Percentiles rank a stretch among this genome's conserved stretches.
Evolutionary conservation across 2,113 vertebrate genomes (phyloP).

Genomic region (Chloropsis hardwickii): DNA sequence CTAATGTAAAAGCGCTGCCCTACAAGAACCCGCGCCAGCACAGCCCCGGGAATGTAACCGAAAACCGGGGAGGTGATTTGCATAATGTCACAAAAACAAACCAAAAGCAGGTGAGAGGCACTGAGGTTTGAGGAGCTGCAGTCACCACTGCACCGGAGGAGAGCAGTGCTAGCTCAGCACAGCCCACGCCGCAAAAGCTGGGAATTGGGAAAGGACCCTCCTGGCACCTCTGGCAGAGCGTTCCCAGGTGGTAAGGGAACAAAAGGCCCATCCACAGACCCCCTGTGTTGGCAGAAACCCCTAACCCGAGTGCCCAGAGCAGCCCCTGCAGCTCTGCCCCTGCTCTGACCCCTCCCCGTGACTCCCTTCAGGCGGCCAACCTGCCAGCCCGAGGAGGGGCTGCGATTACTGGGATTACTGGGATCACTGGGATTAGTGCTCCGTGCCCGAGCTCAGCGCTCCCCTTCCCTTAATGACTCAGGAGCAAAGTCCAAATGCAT

Average conservation of each 20-base stretch:
- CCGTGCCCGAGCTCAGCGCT: background rate
- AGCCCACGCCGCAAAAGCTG: rapidly evolving
- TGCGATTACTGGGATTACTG: background rate
- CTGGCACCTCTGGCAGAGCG: background rate
- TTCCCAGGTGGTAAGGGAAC: background rate
- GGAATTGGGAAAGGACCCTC: background rate
- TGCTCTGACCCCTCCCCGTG: background rate
- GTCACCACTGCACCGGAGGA: rapidly evolving
- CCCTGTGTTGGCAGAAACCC: background rate
- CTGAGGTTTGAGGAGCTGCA: background rate
- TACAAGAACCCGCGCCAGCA: background rate
- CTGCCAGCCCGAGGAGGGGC: background rate
- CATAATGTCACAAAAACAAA: background rate
- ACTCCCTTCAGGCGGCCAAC: background rate
- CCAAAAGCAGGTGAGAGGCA: background rate
- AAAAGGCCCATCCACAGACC: background rate
- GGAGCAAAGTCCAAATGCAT: slow-evolving; percentile 11
- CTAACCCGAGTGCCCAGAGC: background rate
- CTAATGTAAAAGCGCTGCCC: background rate
- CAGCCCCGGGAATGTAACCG: background rate
- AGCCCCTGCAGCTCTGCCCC: background rate
- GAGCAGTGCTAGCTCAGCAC: background rate
- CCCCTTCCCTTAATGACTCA: background rate
- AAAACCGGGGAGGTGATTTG: background rate
- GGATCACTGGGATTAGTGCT: background rate